phyloP scores from a whole-genome alignment of 1,140 invertebrate species.

The Papilio glaucus region DNA sequence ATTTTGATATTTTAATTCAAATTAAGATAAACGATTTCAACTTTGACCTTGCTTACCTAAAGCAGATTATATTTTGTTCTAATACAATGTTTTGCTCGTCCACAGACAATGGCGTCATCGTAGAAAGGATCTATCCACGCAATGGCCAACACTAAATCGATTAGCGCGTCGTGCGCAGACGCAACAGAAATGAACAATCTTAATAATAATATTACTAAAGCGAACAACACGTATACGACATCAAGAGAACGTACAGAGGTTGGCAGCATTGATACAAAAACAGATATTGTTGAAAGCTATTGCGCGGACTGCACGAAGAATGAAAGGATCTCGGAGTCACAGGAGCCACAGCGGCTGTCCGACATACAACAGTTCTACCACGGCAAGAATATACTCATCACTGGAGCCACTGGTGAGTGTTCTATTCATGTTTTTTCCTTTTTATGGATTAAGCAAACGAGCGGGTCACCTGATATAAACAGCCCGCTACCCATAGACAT shows the following conservation, averaged over 20 bases:
- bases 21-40: no score
- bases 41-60: conserved; percentile 5
- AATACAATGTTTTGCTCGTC: conserved; percentile 1
- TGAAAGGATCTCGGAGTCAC: conserved; percentile 43
- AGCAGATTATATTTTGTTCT: no score
- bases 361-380: conserved; percentile 68
- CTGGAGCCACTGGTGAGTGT: conserved; percentile 67
- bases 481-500: no score
- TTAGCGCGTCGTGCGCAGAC: conserved; percentile 30
- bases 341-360: conserved; percentile 50
- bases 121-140: conserved; percentile 32
- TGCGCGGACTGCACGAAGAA: conserved; percentile 43
- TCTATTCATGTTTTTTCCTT: no score
- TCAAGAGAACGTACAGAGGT: conserved; percentile 6
- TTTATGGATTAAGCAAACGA: no score
- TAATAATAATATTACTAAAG: conserved; percentile 28
- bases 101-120: conserved; percentile 45
- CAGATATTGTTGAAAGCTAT: conserved; percentile 34
- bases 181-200: conserved; percentile 40
- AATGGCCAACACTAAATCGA: conserved; percentile 43
- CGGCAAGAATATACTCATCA: conserved; percentile 70
- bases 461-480: no score
- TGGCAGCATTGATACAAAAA: conserved; percentile 27
- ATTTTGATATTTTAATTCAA: no score
- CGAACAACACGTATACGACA: neutral